Conservation (phyloP, 1,140 invertebrate species). For the Aricia agestis region DNA sequence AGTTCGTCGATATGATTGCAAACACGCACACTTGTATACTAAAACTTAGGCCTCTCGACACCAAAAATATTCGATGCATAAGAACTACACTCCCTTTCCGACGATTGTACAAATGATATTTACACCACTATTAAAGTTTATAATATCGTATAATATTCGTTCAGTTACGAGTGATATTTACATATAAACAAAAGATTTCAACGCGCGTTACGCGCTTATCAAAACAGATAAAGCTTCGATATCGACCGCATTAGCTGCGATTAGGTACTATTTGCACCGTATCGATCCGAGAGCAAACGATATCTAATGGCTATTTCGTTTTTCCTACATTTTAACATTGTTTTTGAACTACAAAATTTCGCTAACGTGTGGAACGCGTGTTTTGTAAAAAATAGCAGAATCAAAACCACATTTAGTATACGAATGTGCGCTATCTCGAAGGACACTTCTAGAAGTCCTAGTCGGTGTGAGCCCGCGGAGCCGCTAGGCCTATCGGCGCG, state of each 20-base stretch:
- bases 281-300: conserved; percentile 40
- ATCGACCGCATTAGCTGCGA: conserved; percentile 55
- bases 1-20: conserved; percentile 58
- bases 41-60: conserved; percentile 27
- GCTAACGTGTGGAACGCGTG: neutral
- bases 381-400: neutral
- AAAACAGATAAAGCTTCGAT: conserved; percentile 43
- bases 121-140: conserved; percentile 12
- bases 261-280: conserved; percentile 40
- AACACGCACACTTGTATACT: conserved; percentile 39
- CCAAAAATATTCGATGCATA: neutral
- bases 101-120: conserved; percentile 15
- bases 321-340: neutral
- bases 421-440: conserved; percentile 40
- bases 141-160: conserved; percentile 7
- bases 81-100: neutral
- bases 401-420: conserved; percentile 50
- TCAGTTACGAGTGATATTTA: conserved; percentile 4
- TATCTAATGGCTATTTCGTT: neutral
- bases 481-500: conserved; percentile 54
- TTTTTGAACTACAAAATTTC: neutral
- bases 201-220: conserved; percentile 63
- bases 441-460: conserved; percentile 58
- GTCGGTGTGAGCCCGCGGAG: conserved; percentile 26
- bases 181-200: conserved; percentile 63